Evolutionary conservation across 1,140 invertebrate species (phyloP).

Genomic region (Bombus pyrosoma): DNA sequence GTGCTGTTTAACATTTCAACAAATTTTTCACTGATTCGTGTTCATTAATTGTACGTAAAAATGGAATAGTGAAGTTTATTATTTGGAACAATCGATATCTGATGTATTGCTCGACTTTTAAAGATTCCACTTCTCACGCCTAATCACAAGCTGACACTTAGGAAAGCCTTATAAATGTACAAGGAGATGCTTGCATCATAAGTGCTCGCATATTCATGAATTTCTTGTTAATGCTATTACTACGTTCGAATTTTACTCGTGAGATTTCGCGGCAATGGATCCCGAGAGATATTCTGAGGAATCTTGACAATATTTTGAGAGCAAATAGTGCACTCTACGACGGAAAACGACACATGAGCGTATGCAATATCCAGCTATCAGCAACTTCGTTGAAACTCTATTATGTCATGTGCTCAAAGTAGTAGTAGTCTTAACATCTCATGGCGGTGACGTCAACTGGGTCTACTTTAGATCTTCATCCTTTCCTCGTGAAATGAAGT

Average conservation of each 20-base stretch:
- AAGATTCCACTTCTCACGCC: not conserved
- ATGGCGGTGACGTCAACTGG: not conserved
- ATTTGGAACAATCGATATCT: not conserved
- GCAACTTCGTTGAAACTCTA: not conserved
- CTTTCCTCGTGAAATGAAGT: not conserved
- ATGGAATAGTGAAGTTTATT: not conserved
- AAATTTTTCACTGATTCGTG: not conserved
- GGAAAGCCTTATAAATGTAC: slow-evolving; percentile 9
- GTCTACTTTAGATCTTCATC: not conserved
- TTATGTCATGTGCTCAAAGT: not conserved
- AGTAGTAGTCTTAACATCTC: not conserved
- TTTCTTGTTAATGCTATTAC: not conserved
- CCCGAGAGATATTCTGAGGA: not conserved
- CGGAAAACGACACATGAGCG: not conserved
- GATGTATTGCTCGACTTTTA: not conserved
- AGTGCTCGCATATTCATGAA: not conserved
- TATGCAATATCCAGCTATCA: not conserved
- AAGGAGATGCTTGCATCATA: not conserved
- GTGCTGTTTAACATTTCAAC: not conserved
- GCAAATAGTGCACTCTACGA: not conserved
- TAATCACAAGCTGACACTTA: not conserved
- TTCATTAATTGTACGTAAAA: not conserved
- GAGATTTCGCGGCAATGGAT: not conserved
- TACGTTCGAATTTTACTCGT: not conserved
- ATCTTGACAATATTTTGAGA: not conserved